Evolutionary conservation across 2,888 invertebrate species (phyloP).

Genomic region (Ecliptopera silaceata): DNA sequence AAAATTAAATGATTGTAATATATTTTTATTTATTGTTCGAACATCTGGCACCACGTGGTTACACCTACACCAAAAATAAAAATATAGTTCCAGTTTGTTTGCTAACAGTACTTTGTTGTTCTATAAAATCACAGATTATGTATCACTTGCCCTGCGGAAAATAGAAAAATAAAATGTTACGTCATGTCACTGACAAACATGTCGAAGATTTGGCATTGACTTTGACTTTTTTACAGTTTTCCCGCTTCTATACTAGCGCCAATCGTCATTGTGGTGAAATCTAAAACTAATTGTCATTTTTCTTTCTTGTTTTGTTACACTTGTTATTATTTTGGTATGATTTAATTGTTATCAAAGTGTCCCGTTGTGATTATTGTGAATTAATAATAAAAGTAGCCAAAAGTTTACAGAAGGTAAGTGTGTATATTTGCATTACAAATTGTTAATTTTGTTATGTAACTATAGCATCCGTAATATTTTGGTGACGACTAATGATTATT

Average conservation of each 20-base stretch:
- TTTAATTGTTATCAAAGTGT: conserved; percentile 27
- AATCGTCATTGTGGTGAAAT: not conserved
- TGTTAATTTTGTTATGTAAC: conserved; percentile 65
- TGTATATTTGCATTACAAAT: conserved; percentile 19
- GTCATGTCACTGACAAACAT: too few relatives aligned
- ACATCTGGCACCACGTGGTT: too few relatives aligned
- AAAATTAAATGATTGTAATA: too few relatives aligned
- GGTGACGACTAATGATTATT: not conserved
- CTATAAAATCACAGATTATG: too few relatives aligned
- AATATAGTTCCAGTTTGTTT: too few relatives aligned
- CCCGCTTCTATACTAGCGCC: not conserved
- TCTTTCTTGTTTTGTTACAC: conserved; percentile 41
- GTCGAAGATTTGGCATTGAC: not conserved
- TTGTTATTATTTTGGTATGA: conserved; percentile 58
- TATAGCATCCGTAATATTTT: conserved; percentile 24
- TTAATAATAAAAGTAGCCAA: conserved; percentile 19
- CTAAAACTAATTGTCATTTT: not conserved
- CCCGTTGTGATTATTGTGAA: conserved; percentile 35
- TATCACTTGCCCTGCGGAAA: too few relatives aligned
- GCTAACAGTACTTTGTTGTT: too few relatives aligned
- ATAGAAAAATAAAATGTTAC: too few relatives aligned
- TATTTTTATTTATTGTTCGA: too few relatives aligned
- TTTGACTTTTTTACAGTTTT: not conserved
- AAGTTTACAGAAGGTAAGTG: conserved; percentile 58
- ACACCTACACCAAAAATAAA: too few relatives aligned